Evolutionary conservation across 2,888 invertebrate genomes (phyloP).

Genomic region (Caenorhabditis macrosperma): DNA sequence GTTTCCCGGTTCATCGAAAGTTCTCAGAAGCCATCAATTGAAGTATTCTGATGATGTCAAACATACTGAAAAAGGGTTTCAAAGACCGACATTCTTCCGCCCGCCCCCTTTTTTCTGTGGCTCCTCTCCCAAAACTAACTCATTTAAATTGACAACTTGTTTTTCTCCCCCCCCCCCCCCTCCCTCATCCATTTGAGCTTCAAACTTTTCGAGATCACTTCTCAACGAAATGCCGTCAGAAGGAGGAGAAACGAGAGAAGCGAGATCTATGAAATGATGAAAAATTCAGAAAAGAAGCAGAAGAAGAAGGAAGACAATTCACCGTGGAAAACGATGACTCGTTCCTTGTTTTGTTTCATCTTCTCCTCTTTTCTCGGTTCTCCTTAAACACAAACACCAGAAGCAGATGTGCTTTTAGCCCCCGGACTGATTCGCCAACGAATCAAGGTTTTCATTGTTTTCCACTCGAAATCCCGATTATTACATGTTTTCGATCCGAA

Average conservation of each 20-base stretch:
- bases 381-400: conserved; percentile 8
- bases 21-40: background rate
- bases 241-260: background rate
- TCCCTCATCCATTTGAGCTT: conserved; percentile 15
- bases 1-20: background rate
- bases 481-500: too few relatives aligned
- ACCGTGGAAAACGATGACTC: background rate
- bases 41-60: background rate
- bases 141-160: conserved; percentile 41
- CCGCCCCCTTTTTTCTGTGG: background rate
- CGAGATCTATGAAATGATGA: background rate
- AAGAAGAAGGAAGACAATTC: background rate
- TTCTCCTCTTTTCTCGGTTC: background rate
- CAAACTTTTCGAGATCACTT: conserved; percentile 12
- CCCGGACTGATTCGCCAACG: too few relatives aligned
- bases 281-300: background rate
- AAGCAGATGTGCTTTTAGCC: conserved; percentile 26
- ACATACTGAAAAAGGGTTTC: conserved; percentile 1
- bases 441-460: too few relatives aligned
- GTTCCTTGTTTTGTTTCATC: background rate
- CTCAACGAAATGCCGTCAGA: background rate
- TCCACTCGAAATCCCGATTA: too few relatives aligned
- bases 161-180: conserved; percentile 27
- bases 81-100: conserved; percentile 1
- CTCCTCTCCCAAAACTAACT: conserved; percentile 11